Evolutionary conservation across 2,797 vertebrate genomes (phyloP).

Genomic region (Peromyscus attwateri): DNA sequence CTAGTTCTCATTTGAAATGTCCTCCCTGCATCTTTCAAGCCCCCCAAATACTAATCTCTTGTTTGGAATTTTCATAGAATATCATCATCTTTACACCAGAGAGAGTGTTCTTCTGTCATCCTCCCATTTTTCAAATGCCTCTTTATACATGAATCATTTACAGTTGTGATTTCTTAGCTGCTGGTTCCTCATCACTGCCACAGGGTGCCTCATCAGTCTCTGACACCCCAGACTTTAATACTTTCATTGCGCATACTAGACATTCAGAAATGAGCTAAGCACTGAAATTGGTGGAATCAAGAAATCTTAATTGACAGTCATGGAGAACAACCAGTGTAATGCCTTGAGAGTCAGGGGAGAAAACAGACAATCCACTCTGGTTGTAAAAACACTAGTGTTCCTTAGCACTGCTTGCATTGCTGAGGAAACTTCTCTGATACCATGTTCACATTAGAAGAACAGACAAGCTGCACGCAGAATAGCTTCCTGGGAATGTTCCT

Average conservation of each 20-base stretch:
- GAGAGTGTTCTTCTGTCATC: neutral
- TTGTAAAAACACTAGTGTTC: neutral
- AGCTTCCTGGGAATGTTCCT: neutral
- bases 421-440: neutral
- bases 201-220: neutral
- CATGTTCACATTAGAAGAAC: neutral
- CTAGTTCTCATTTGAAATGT: slow-evolving; percentile 38
- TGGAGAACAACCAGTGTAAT: neutral
- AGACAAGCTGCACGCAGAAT: neutral
- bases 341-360: neutral
- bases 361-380: neutral
- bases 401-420: neutral
- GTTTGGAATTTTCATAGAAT: slow-evolving; percentile 30
- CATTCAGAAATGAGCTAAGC: neutral
- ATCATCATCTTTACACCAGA: slow-evolving; percentile 18
- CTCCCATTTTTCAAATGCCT: neutral
- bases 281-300: neutral
- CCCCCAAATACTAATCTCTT: neutral
- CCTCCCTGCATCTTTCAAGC: neutral
- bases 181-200: neutral
- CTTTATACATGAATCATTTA: neutral
- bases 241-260: neutral
- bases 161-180: neutral
- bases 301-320: neutral
- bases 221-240: neutral